Evolutionary conservation across 2,888 invertebrate species (phyloP).

Genomic region (Agonopterix alstromeriana): DNA sequence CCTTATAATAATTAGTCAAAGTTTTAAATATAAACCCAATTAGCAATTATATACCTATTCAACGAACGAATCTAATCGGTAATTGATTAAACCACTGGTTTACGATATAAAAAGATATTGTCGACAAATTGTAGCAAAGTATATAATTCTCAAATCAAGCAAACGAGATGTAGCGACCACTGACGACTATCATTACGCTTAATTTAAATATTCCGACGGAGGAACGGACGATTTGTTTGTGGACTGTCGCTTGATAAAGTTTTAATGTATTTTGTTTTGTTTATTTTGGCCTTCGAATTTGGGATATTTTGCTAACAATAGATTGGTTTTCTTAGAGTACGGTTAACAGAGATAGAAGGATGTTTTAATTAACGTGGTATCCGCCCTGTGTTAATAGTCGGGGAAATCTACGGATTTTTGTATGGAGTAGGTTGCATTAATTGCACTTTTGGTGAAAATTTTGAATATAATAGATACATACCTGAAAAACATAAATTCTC

Average conservation of each 20-base stretch:
- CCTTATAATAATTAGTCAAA: too few species aligned
- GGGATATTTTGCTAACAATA: background rate
- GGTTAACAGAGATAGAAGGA: background rate
- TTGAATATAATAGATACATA: too few species aligned
- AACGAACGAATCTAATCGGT: background rate
- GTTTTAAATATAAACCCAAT: too few species aligned
- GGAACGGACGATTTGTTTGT: constrained; percentile 39
- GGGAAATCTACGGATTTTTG: too few species aligned
- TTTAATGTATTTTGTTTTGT: background rate
- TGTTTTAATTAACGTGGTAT: too few species aligned
- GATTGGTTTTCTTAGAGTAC: background rate
- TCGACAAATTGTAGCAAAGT: constrained; percentile 30
- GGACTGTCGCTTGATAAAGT: constrained; percentile 19
- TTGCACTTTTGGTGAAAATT: too few species aligned
- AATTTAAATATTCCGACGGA: constrained; percentile 63
- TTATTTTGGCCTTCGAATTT: background rate
- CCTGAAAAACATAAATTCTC: too few species aligned
- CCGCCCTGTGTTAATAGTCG: too few species aligned
- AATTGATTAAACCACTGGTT: background rate
- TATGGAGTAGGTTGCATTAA: too few species aligned
- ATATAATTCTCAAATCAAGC: constrained; percentile 55
- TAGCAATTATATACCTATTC: too few species aligned
- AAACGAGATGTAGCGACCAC: constrained; percentile 46
- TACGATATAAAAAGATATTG: constrained; percentile 8
- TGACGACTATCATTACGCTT: constrained; percentile 64